Conservation (phyloP, 1,140 invertebrate species). For the Odontomachus brunneus region DNA sequence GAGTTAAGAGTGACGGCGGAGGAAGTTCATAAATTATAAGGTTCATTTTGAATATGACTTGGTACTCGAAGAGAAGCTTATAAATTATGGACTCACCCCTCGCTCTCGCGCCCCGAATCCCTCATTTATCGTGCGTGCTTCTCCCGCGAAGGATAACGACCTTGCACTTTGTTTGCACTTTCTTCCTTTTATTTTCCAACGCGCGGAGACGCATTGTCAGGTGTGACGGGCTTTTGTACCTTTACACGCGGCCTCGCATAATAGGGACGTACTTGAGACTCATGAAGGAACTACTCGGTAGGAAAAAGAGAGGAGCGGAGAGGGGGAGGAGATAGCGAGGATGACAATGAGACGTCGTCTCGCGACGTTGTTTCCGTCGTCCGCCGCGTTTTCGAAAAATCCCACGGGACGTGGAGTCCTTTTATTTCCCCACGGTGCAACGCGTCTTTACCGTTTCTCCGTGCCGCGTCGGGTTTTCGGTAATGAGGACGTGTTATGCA, state of each 20-base stretch:
- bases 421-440: constrained; percentile 18
- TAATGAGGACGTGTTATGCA: constrained; percentile 73
- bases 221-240: constrained; percentile 33
- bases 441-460: constrained; percentile 52
- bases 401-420: constrained; percentile 51
- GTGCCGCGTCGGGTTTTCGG: constrained; percentile 21
- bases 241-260: constrained; percentile 16
- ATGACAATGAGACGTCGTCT: too few species aligned
- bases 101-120: constrained; percentile 4
- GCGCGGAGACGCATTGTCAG: neutral
- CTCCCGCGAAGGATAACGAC: constrained; percentile 21
- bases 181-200: neutral
- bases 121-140: constrained; percentile 24
- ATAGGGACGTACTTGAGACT: neutral
- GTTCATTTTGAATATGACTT: neutral
- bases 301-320: neutral
- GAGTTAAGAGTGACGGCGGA: constrained; percentile 4
- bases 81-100: constrained; percentile 21
- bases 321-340: too few species aligned
- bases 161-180: constrained; percentile 1
- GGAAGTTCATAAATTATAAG: constrained; percentile 16
- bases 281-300: neutral
- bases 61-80: constrained; percentile 24
- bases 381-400: constrained; percentile 66
- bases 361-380: constrained; percentile 46